These are phyloP conservation scores for Machaerirhynchus nigripectus DNA, from an alignment of 2,113 vertebrate species.

Conservation along the genomic window DNA sequence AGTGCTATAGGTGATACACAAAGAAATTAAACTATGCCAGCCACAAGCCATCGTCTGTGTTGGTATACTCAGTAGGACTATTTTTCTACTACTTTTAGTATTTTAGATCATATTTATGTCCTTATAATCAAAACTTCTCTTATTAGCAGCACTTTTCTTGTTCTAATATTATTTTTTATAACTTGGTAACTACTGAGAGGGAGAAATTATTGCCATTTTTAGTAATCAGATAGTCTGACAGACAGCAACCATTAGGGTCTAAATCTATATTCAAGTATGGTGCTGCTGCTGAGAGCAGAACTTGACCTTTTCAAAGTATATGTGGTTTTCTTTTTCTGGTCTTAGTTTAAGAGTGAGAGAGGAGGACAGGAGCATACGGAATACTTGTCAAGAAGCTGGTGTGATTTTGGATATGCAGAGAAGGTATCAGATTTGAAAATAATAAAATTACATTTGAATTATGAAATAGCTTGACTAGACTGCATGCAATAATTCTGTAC, in stretches of 20 bases:
- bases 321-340: neutral
- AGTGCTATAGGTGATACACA: neutral
- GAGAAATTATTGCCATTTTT: neutral
- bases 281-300: neutral
- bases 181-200: neutral
- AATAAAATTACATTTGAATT: neutral
- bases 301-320: slow-evolving; percentile 9
- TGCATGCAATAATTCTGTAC: neutral
- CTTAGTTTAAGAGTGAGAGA: neutral
- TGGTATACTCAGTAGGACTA: neutral
- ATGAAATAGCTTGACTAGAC: neutral
- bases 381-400: neutral
- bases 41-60: neutral
- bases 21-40: neutral
- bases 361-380: neutral
- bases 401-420: neutral
- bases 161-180: neutral
- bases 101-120: neutral
- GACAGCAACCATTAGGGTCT: neutral
- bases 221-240: neutral
- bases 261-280: neutral
- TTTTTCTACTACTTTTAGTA: neutral
- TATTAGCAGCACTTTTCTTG: neutral
- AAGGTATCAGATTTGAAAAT: neutral
- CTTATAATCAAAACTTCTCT: neutral